Conservation (phyloP, 2,888 invertebrate genomes). For the Pheosia gnoma region DNA sequence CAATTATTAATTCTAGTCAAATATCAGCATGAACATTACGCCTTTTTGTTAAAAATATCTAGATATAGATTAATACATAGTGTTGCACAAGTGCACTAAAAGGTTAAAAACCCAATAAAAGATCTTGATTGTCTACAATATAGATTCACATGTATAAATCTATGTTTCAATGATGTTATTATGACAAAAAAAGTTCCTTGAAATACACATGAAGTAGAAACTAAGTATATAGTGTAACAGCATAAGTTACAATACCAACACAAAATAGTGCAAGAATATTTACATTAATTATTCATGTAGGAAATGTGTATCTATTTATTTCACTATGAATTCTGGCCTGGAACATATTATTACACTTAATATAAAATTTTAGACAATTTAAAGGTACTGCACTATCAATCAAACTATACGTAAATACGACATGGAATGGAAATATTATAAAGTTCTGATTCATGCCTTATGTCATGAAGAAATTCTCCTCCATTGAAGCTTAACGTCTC, state of each 20-base stretch:
- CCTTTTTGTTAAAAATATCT: neutral
- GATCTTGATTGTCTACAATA: too few relatives aligned
- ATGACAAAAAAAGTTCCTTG: neutral
- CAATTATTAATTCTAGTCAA: too few relatives aligned
- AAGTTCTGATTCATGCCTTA: conserved; percentile 22
- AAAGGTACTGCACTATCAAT: conserved; percentile 24
- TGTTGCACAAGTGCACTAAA: neutral
- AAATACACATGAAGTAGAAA: neutral
- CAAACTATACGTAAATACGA: conserved; percentile 44
- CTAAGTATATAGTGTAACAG: neutral
- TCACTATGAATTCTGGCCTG: neutral
- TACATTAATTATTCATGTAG: neutral
- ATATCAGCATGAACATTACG: neutral
- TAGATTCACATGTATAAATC: too few relatives aligned
- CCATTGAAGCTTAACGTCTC: conserved; percentile 63
- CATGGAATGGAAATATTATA: conserved; percentile 61
- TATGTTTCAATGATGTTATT: too few relatives aligned
- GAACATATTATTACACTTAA: neutral
- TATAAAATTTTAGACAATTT: conserved; percentile 4
- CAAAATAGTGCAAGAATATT: neutral
- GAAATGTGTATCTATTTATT: neutral
- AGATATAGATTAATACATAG: neutral
- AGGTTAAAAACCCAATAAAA: too few relatives aligned
- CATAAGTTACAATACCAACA: neutral
- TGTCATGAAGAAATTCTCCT: conserved; percentile 12